Evolutionary conservation across 2,797 vertebrate genomes (phyloP), one percentile per base, ranked within the genome.

Genomic region (Amazona finschi): DNA sequence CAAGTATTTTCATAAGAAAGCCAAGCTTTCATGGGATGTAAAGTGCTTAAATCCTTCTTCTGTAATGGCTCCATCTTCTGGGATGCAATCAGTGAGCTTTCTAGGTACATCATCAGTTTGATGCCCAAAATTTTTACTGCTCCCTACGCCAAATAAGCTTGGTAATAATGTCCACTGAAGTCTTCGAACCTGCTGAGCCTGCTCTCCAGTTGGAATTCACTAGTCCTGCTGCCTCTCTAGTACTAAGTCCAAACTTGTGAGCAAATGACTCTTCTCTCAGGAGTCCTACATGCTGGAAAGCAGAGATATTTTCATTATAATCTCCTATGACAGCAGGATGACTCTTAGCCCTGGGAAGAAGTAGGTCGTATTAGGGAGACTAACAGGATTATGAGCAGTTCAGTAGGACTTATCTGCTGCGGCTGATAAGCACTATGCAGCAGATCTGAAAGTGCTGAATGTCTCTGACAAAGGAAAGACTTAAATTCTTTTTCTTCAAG

Each of bases 361-460:
- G 82, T 92, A 94, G 92, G 92, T 95, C 58, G 2, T 83, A 94
- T 94, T 95, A 95, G 72, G 9, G 41, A 86, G 76, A 77, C 67
- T 89, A 95, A 91, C 44, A 41, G 80, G 92, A 90, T 96, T 95
- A 94, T 28, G 31, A 55, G 39, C 83, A 67, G 94, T 90, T 94
- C 85, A 90, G 92, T 89, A 88, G 92, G 90, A 95, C 90, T n/a
- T n/a, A n/a, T n/a, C 27, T 57, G 76, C 62, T 73, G 65, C 78
- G 80, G 65, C 53, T 46, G 79, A 66, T 78, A 18, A 31, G 66
- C 31, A 31, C 57, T 1, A 1, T 10, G 62, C 58, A 49, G 57
- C 78, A 53, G 60, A 39, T 67, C 49, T 12, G n/a, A 72, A 72
- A 62, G 70, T 7, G 28, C 52, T 61, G 67, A 49, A 67, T 8